Evolutionary conservation across 2,888 invertebrate genomes (phyloP).

Genomic region (Temnothorax ravouxi): DNA sequence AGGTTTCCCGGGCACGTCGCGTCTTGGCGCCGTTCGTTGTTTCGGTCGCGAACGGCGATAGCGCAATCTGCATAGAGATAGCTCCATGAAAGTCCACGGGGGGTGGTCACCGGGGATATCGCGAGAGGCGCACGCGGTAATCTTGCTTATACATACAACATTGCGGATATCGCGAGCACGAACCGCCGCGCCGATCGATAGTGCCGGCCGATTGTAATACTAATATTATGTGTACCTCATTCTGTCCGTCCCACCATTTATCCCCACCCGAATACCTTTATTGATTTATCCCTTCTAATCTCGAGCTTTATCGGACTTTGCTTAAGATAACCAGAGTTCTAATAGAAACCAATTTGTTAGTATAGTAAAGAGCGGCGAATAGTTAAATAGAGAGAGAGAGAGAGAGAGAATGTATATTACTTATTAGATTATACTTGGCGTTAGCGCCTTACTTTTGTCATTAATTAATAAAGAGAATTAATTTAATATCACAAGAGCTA

Average conservation of each 20-base stretch:
- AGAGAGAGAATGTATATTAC: background rate
- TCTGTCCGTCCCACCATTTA: background rate
- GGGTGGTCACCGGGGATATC: slow-evolving; percentile 52
- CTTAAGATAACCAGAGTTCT: background rate
- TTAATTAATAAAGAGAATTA: slow-evolving; percentile 5
- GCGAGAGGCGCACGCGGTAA: slow-evolving; percentile 35
- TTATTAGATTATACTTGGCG: background rate
- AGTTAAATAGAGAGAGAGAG: background rate
- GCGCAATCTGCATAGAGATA: slow-evolving; percentile 72
- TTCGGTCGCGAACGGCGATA: slow-evolving; percentile 53
- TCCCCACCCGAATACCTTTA: background rate
- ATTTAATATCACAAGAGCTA: background rate
- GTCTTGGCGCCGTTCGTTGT: slow-evolving; percentile 34
- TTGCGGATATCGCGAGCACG: slow-evolving; percentile 23
- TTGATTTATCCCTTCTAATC: background rate
- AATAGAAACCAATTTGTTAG: background rate
- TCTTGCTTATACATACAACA: slow-evolving; percentile 58
- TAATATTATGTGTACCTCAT: slow-evolving; percentile 13
- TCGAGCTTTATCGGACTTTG: background rate
- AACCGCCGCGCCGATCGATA: slow-evolving; percentile 41
- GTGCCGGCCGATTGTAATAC: background rate
- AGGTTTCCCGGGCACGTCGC: slow-evolving; percentile 29
- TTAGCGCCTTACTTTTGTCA: background rate
- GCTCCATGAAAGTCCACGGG: slow-evolving; percentile 61
- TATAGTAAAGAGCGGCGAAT: background rate